Conservation (phyloP, 2,888 invertebrate genomes). For the Acanthoscelides obtectus region DNA sequence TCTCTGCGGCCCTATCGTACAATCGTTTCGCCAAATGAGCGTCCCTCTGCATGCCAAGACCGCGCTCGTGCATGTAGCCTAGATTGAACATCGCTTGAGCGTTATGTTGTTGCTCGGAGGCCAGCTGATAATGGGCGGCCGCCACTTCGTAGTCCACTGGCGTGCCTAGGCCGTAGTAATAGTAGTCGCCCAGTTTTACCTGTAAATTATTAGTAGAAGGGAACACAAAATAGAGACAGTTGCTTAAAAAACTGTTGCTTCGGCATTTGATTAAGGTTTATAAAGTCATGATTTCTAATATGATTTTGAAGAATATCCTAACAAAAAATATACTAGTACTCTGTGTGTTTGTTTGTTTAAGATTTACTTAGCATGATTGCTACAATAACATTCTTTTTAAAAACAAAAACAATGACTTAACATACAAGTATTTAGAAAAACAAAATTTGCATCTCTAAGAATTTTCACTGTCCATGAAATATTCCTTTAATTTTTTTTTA, state of each 20-base stretch:
- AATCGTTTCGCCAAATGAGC: conserved; percentile 90
- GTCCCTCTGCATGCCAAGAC: conserved; percentile 84
- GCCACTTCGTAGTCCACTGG: conserved; percentile 84
- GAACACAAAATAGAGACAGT: conserved; percentile 1
- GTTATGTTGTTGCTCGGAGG: conserved; percentile 91
- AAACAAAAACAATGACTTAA: too few relatives aligned
- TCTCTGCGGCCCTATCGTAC: conserved; percentile 93
- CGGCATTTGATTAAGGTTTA: background rate
- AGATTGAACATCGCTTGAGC: conserved; percentile 98
- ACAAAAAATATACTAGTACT: too few relatives aligned
- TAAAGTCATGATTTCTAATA: too few relatives aligned
- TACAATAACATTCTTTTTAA: too few relatives aligned
- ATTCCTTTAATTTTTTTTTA: too few relatives aligned
- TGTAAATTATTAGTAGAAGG: conserved; percentile 19
- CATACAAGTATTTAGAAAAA: too few relatives aligned
- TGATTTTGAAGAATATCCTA: too few relatives aligned
- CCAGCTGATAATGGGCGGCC: conserved; percentile 86
- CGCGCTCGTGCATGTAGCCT: conserved; percentile 99
- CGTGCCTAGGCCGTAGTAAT: conserved; percentile 97
- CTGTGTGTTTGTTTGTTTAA: too few relatives aligned
- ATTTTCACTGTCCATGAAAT: too few relatives aligned
- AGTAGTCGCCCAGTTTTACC: conserved; percentile 96
- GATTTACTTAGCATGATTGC: too few relatives aligned
- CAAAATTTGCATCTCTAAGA: too few relatives aligned
- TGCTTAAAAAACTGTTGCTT: background rate